Evolutionary conservation across 2,888 invertebrate genomes (phyloP), one percentile per base, ranked within the genome.

Genomic region (Drosophila neutralis): DNA sequence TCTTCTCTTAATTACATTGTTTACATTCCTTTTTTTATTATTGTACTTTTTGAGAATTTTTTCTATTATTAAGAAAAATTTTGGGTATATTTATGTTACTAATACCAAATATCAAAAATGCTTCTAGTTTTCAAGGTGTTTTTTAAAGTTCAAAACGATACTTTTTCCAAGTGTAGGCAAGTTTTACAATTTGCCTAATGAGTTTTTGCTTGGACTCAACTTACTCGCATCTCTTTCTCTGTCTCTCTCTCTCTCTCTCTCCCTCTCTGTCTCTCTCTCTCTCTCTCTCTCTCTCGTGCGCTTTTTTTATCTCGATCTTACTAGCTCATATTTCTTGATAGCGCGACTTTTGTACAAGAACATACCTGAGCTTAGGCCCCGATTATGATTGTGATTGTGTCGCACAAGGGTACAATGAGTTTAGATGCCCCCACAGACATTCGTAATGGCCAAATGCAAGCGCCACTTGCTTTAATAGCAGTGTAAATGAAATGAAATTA

Each of bases 171-270:
- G 45, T 45, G 45, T 45, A 45, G 51, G 13, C 63, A 57, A 48
- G 51, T 59, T 64, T 67, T 66, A 73, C 82, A 73, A 76, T 82
- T 83, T 82, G 66, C 72, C 45, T 76, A 83, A 82, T 85, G 83
- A 73, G 83, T 83, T 81, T 81, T 83, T 24, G 10, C 38, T 42
- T 7, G 10, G 8, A 36, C 21, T 10, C 40, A 4, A 18, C 21
- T 21, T 15, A 21, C 33, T 21, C 4, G 2, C 33, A 33, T 15
- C 33, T 33, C 21, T 21, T 5, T 21, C 21, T 15, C 27, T 15
- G 0, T 27, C 18, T 18, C 4, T 18, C 8, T 10, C 15, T 27
- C 31, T 18, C 10, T 1, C 5, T 29, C n/a, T 27, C n/a, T 7
- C 10, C 1, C n/a, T 18, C 29, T 11, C 11, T n/a, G 10, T 11